These are phyloP conservation scores for Coelinius sp. DNA, from an alignment of 2,888 invertebrate genomes.

Conservation along the genomic window DNA sequence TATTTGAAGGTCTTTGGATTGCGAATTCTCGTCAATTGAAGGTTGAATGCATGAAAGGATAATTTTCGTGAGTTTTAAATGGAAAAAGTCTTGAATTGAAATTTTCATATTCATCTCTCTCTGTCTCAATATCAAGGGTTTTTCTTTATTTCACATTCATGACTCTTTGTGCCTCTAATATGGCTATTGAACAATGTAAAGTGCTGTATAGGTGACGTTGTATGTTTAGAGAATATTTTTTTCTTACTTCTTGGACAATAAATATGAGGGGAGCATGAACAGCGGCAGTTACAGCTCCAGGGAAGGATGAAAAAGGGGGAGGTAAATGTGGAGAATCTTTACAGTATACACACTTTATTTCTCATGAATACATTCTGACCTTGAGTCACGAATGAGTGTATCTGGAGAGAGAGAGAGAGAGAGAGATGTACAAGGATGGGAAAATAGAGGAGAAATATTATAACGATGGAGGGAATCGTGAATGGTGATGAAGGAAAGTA, in stretches of 20 bases:
- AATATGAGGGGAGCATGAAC: not conserved
- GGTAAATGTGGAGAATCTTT: not conserved
- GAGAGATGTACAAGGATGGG: slow-evolving; percentile 32
- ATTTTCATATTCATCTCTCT: not conserved
- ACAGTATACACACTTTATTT: slow-evolving; percentile 14
- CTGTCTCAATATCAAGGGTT: not conserved
- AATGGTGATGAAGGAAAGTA: slow-evolving; percentile 29
- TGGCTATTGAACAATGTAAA: too few relatives aligned
- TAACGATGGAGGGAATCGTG: slow-evolving; percentile 2
- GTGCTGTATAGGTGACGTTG: too few relatives aligned
- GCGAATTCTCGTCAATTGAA: not conserved
- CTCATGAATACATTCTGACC: slow-evolving; percentile 50
- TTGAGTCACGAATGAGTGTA: slow-evolving; percentile 56
- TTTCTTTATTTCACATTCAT: not conserved
- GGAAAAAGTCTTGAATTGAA: not conserved
- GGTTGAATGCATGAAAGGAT: not conserved
- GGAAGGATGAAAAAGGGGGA: not conserved
- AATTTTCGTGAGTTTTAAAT: slow-evolving; percentile 13
- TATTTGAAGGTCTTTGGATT: not conserved
- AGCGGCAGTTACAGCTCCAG: not conserved
- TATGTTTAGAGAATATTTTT: not conserved
- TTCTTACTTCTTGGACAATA: not conserved
- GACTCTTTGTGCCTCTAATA: too few relatives aligned
- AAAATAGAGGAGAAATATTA: slow-evolving; percentile 29
- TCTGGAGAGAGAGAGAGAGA: slow-evolving; percentile 30